phyloP scores from a whole-genome alignment of 2,797 vertebrate species.

The Scolopax rusticola region DNA sequence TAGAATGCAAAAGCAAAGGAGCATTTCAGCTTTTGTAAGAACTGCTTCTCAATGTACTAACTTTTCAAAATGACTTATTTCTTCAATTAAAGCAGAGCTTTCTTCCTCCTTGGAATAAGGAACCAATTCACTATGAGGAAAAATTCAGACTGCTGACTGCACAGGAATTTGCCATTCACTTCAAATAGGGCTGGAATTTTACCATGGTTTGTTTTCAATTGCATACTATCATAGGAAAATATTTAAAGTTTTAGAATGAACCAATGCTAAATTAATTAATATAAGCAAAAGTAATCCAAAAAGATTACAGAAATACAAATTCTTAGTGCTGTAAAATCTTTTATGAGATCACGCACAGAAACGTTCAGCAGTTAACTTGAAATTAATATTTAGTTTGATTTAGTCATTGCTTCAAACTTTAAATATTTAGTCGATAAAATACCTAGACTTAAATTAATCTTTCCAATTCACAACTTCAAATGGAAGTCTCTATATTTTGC shows the following conservation, averaged over 20 bases:
- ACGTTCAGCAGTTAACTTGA: neutral
- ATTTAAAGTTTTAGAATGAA: neutral
- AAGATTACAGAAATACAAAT: neutral
- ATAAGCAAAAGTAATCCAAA: neutral
- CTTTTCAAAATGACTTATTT: neutral
- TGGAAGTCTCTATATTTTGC: neutral
- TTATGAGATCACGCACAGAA: neutral
- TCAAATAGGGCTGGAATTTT: neutral
- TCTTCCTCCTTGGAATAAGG: neutral
- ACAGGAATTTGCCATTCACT: neutral
- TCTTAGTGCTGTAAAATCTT: neutral
- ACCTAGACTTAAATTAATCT: neutral
- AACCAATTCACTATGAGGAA: neutral
- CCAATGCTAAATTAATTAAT: neutral
- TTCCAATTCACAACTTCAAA: constrained; percentile 12
- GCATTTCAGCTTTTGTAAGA: neutral
- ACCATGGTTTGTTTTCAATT: neutral
- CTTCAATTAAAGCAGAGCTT: constrained; percentile 2
- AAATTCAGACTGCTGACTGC: neutral
- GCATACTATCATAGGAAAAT: neutral
- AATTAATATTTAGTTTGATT: constrained; percentile 8
- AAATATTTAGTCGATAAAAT: constrained; percentile 17
- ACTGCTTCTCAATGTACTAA: neutral
- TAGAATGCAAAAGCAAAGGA: neutral
- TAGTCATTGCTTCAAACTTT: neutral